Base-by-base conservation (phyloP, 2,888 invertebrate genomes). In the Cerceris ruficornis region DNA sequence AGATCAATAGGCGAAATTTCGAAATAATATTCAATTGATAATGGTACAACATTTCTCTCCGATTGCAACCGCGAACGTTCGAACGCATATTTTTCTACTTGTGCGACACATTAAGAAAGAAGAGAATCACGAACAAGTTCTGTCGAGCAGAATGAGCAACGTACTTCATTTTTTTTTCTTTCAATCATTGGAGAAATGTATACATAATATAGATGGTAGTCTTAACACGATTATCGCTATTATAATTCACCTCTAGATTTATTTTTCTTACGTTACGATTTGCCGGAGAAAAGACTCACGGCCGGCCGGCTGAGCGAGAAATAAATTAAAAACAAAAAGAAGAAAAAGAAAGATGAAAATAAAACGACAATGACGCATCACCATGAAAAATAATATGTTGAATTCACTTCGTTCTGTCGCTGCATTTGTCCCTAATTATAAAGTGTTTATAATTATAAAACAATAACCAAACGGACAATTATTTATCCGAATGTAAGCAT, bases 141-240 rank as follows among this genome's bases (percentile, higher is more conserved):
- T 69, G 60, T 70, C 69, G 73, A 78, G 74, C 81, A 66, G 69
- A 69, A 73, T 79, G 82, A 84, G 81, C 82, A 81, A 77, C 80
- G 28, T 68, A 72, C 75, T 67, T 80, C n/a, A 50, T 67, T n/a
- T 0, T 8, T 46, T 46, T 46, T 75, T 57, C 62, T 6, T 61
- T 43, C 55, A 66, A 68, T 72, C 60, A 70, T 66, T 69, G 80
- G 75, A 77, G 79, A 81, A 60, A 88, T 86, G 86, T 82, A 88
- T 82, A 86, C 81, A 84, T 86, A 85, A 86, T 77, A 86, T 83
- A 88, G 83, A 80, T 85, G 83, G 86, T 87, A 82, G 76, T 80
- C 84, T 85, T 85, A 86, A 86, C 77, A 81, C 79, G 82, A 77
- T 85, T 85, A 82, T 83, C 82, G 75, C 76, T 86, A 79, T 84